Percentiles rank a stretch among this genome's conserved stretches.
These are phyloP conservation scores for Notodonta ziczac DNA, from an alignment of 2,888 invertebrate species.

Conservation along the genomic window DNA sequence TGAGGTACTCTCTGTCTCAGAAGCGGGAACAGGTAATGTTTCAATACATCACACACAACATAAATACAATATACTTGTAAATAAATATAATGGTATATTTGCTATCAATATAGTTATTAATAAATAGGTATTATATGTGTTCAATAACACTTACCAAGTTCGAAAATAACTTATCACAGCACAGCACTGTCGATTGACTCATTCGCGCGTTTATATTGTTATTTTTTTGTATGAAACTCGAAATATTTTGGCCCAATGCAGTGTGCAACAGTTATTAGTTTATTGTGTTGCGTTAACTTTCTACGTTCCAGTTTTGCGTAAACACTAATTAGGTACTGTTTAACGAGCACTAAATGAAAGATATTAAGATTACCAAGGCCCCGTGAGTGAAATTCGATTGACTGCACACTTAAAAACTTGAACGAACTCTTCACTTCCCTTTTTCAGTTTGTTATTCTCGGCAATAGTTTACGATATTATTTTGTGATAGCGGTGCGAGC, in stretches of 20 bases:
- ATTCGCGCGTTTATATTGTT: background rate
- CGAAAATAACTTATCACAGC: conserved; percentile 4
- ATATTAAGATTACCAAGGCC: background rate
- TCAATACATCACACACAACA: background rate
- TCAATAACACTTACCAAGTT: background rate
- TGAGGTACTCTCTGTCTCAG: background rate
- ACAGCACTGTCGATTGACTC: background rate
- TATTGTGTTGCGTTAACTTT: background rate
- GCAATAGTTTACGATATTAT: conserved; percentile 4
- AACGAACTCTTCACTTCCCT: background rate
- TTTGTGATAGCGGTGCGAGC: conserved; percentile 14
- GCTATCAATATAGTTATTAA: no score
- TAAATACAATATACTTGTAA: no score
- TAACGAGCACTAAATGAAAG: conserved; percentile 4
- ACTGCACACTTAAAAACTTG: background rate
- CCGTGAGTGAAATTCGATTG: background rate
- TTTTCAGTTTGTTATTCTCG: background rate
- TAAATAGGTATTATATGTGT: background rate
- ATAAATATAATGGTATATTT: no score
- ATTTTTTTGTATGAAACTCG: background rate
- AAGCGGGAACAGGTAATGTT: background rate
- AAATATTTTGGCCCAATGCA: background rate
- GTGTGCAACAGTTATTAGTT: background rate
- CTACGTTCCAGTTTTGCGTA: background rate
- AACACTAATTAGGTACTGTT: conserved; percentile 1